Percentiles rank a stretch among this genome's conserved stretches.
phyloP scores from a whole-genome alignment of 2,797 vertebrate genomes.

The Oreochromis grahami region DNA sequence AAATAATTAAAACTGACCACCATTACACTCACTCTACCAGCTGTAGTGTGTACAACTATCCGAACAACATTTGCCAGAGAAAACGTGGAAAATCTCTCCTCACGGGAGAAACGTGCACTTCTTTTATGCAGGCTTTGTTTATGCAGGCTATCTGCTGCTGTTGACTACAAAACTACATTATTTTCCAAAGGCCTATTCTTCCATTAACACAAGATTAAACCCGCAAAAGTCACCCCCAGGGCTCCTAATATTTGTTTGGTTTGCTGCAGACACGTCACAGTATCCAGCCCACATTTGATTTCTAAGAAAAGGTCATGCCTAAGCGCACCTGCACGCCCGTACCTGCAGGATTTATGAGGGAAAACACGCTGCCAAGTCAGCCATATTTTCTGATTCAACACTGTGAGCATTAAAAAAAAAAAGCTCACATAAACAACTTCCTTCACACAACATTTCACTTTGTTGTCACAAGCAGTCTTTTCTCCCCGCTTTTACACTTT shows the following conservation, averaged over 20 bases:
- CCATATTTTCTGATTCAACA: not conserved
- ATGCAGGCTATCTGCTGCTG: not conserved
- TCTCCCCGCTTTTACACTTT: not conserved
- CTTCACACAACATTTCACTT: not conserved
- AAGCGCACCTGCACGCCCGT: not conserved
- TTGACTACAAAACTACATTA: not conserved
- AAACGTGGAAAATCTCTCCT: not conserved
- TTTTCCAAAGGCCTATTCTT: not conserved
- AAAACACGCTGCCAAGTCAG: not conserved
- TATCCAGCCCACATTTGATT: not conserved
- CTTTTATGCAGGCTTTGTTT: not conserved
- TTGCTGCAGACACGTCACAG: not conserved
- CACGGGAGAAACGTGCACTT: not conserved
- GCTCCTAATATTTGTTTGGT: not conserved
- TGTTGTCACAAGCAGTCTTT: not conserved
- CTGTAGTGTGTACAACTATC: not conserved
- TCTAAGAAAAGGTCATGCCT: not conserved
- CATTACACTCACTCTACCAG: not conserved
- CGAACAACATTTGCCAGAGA: not conserved
- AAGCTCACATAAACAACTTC: not conserved
- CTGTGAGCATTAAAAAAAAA: not conserved
- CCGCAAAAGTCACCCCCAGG: not conserved
- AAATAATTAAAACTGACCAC: constrained; percentile 44
- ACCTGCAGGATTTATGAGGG: constrained; percentile 21
- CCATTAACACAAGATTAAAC: not conserved